phyloP scores from a whole-genome alignment of 1,140 invertebrate species.

The Leucophenga varia region DNA sequence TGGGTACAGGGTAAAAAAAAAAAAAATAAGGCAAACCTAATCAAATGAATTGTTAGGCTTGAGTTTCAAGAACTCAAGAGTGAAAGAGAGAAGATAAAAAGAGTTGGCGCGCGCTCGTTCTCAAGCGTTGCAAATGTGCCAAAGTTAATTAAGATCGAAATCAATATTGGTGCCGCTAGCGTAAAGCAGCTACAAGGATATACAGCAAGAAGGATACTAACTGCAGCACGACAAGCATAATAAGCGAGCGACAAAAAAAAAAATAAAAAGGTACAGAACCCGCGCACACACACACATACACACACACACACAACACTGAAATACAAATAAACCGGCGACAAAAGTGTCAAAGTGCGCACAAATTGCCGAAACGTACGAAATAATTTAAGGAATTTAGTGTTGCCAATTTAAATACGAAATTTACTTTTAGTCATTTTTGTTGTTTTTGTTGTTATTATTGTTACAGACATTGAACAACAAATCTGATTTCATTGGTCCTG shows the following conservation, averaged over 20 bases:
- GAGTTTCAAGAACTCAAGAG: too few species aligned
- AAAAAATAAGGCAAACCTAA: too few species aligned
- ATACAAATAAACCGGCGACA: constrained; percentile 18
- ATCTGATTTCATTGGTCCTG: too few species aligned
- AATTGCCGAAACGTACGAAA: constrained; percentile 35
- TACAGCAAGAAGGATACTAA: too few species aligned
- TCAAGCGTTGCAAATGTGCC: constrained; percentile 49
- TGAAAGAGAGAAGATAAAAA: background rate
- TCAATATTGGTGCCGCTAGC: constrained; percentile 52
- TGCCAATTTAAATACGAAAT: constrained; percentile 47
- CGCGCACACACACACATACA: too few species aligned
- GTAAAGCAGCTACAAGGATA: constrained; percentile 51
- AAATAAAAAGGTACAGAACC: too few species aligned
- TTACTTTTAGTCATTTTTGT: too few species aligned
- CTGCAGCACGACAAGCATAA: constrained; percentile 10
- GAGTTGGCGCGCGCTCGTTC: constrained; percentile 10
- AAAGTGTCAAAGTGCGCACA: constrained; percentile 49
- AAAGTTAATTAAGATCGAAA: constrained; percentile 55
- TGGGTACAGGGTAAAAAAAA: too few species aligned
- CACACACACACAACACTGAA: constrained; percentile 7
- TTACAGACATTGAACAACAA: too few species aligned
- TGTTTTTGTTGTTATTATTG: too few species aligned
- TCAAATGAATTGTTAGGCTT: too few species aligned
- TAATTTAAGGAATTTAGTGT: constrained; percentile 54
- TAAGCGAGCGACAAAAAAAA: constrained; percentile 18